Evolutionary conservation across 2,113 vertebrate species (phyloP).

Genomic region (Petrocephalus zakoni): DNA sequence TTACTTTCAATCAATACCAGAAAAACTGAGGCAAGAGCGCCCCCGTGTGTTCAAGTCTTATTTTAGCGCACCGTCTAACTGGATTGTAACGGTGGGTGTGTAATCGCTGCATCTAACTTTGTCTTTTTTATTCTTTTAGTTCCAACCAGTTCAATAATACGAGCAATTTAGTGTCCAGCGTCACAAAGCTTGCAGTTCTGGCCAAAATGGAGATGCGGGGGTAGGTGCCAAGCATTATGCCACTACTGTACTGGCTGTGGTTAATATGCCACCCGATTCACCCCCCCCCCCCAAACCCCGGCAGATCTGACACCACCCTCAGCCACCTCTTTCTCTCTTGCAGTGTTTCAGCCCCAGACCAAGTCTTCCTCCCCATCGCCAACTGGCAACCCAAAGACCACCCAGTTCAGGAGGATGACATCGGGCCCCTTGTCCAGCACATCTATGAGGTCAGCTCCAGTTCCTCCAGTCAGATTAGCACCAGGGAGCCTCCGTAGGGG

Average conservation of each 20-base stretch:
- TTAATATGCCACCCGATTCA: not conserved
- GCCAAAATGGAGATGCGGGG: conserved; percentile 89
- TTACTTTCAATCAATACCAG: not conserved
- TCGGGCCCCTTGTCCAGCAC: conserved; percentile 86
- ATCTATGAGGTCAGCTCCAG: conserved; percentile 77
- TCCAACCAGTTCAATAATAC: conserved; percentile 82
- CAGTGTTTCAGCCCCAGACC: conserved; percentile 82
- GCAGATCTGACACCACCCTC: no score
- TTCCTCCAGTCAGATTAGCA: not conserved
- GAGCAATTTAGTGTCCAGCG: conserved; percentile 71
- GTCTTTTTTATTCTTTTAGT: conserved; percentile 56
- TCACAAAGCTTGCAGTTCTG: conserved; percentile 76
- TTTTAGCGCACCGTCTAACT: not conserved
- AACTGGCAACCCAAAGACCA: conserved; percentile 80
- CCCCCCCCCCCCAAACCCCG: no score
- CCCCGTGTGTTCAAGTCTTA: conserved; percentile 25
- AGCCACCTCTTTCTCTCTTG: conserved; percentile 16
- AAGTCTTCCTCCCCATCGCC: conserved; percentile 86
- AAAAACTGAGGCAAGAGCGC: conserved; percentile 22
- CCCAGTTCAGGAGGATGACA: conserved; percentile 76
- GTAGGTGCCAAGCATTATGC: conserved; percentile 51
- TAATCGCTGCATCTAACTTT: not conserved
- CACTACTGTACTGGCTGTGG: not conserved
- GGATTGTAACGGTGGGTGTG: not conserved
- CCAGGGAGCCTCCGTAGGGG: not conserved